A percentile compares a stretch with the other conserved stretches of the same genome.
Conservation (phyloP, 1,140 invertebrate species). For the Magallana ariakensis region DNA sequence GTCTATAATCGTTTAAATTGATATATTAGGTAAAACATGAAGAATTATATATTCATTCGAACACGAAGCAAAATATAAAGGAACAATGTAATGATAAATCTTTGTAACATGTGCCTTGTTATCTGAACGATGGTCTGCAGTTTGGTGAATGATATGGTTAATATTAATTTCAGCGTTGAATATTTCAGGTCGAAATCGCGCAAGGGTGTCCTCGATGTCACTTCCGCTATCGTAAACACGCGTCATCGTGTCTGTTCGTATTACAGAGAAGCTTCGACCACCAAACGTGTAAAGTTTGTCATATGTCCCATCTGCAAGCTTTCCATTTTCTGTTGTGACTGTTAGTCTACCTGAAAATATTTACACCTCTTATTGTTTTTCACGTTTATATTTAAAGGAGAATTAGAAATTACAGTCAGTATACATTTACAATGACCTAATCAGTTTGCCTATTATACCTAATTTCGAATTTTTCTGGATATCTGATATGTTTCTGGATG, state of each 20-base stretch:
- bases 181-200: background rate
- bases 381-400: too few species aligned
- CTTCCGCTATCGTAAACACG: slow-evolving; percentile 52
- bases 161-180: slow-evolving; percentile 42
- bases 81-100: too few species aligned
- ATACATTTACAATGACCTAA: too few species aligned
- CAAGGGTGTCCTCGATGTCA: slow-evolving; percentile 30
- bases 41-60: too few species aligned
- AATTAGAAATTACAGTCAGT: too few species aligned
- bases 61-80: too few species aligned
- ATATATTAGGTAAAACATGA: too few species aligned
- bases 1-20: too few species aligned
- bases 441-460: background rate
- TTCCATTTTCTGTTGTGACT: slow-evolving; percentile 44
- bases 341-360: slow-evolving; percentile 41
- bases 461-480: background rate
- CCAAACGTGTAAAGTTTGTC: slow-evolving; percentile 50
- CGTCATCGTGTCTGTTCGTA: slow-evolving; percentile 41
- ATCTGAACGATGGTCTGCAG: slow-evolving; percentile 42
- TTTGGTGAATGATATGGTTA: slow-evolving; percentile 11
- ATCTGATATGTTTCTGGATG: slow-evolving; percentile 10
- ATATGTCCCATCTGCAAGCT: slow-evolving; percentile 19
- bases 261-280: slow-evolving; percentile 51
- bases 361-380: too few species aligned
- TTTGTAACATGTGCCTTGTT: slow-evolving; percentile 40